These are phyloP conservation scores for Clinocottus analis DNA, from an alignment of 2,113 vertebrate species.

Conservation along the genomic window DNA sequence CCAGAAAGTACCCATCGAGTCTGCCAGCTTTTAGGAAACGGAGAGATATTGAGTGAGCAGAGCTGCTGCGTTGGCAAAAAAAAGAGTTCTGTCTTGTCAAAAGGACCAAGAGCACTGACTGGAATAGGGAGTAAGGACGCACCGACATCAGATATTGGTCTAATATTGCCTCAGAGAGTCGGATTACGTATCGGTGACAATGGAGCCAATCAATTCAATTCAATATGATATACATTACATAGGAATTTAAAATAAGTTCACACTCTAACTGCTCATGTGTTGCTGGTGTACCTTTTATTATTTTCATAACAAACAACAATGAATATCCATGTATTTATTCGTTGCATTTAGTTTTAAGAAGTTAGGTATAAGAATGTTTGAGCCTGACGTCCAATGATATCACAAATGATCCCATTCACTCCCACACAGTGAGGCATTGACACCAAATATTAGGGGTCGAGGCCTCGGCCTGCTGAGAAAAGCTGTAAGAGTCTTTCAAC, in stretches of 20 bases:
- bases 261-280: no score
- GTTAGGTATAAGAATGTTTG: no score
- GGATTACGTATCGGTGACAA: neutral
- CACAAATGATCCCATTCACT: neutral
- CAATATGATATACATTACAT: neutral
- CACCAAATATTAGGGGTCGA: neutral
- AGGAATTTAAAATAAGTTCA: neutral
- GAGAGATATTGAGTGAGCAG: slow-evolving; percentile 19
- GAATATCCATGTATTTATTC: no score
- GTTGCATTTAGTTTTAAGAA: no score
- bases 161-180: neutral
- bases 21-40: slow-evolving; percentile 32
- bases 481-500: neutral
- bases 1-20: slow-evolving; percentile 29
- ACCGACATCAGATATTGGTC: neutral
- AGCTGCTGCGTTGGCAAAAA: slow-evolving; percentile 1
- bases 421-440: neutral
- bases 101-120: neutral
- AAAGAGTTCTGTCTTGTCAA: neutral
- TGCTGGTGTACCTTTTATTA: no score
- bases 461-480: neutral
- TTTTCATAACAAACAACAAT: no score
- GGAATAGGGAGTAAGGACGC: neutral
- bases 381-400: no score
- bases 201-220: neutral